Percentiles rank a stretch among this genome's conserved stretches.
phyloP scores from a whole-genome alignment of 2,888 invertebrate genomes.

The Tiphia femorata region DNA sequence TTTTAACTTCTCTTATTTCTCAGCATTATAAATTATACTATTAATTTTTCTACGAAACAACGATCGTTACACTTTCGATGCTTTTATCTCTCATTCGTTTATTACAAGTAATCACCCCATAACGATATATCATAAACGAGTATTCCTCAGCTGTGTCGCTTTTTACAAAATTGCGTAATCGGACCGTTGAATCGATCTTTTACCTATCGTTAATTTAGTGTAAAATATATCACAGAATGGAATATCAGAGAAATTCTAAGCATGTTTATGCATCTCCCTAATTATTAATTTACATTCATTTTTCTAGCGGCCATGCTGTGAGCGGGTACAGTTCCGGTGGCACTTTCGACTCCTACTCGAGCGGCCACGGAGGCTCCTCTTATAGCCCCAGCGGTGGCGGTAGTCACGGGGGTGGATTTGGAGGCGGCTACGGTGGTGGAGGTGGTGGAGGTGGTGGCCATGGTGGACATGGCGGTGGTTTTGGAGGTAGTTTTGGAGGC shows the following conservation, averaged over 20 bases:
- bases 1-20: not conserved
- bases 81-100: no score
- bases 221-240: no score
- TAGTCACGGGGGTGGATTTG: conserved; percentile 2
- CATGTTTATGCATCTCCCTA: no score
- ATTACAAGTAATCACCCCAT: no score
- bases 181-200: no score
- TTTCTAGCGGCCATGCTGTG: conserved; percentile 5
- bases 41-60: no score
- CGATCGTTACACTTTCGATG: no score
- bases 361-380: conserved; percentile 12
- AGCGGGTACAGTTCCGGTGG: conserved; percentile 17
- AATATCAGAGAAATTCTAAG: no score
- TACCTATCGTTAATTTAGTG: no score
- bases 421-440: conserved; percentile 16
- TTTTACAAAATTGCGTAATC: no score
- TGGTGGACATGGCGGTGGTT: conserved; percentile 26
- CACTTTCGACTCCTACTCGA: not conserved
- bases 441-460: conserved; percentile 10
- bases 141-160: no score
- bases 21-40: not conserved
- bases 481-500: conserved; percentile 17
- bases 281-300: not conserved
- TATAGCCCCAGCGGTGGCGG: conserved; percentile 19
- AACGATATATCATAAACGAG: no score